These are phyloP conservation scores for Notiomystis cincta DNA, from an alignment of 2,113 vertebrate species.

Conservation along the genomic window DNA sequence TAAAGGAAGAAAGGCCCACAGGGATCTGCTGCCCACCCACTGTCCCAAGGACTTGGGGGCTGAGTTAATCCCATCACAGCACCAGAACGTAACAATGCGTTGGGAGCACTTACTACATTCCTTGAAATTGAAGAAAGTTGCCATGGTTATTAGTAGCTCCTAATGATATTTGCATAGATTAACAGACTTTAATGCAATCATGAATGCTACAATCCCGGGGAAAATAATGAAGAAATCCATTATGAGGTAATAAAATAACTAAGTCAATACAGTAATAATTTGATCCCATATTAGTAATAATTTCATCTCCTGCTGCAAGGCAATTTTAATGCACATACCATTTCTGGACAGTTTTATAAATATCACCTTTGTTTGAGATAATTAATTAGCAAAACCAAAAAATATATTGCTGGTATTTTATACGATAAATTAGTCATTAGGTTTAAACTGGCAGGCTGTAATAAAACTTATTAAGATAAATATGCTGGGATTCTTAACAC, in stretches of 20 bases:
- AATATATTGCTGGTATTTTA: slow-evolving; percentile 77
- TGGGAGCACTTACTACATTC: slow-evolving; percentile 58
- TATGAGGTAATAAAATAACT: slow-evolving; percentile 78
- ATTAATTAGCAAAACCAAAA: slow-evolving; percentile 81
- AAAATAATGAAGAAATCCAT: slow-evolving; percentile 83
- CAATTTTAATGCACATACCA: slow-evolving; percentile 62
- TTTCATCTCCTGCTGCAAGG: slow-evolving; percentile 77
- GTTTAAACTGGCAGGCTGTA: slow-evolving; percentile 77
- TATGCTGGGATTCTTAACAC: slow-evolving; percentile 67
- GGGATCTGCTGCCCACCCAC: neutral
- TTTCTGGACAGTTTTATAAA: slow-evolving; percentile 79
- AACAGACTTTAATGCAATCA: slow-evolving; percentile 78
- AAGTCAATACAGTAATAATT: slow-evolving; percentile 81
- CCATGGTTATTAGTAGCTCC: slow-evolving; percentile 67
- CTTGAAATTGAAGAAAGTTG: slow-evolving; percentile 65
- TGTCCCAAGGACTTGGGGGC: neutral
- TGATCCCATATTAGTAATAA: slow-evolving; percentile 77
- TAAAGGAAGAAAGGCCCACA: neutral
- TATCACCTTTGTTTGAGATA: slow-evolving; percentile 80
- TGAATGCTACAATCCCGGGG: slow-evolving; percentile 70
- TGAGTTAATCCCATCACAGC: slow-evolving; percentile 37
- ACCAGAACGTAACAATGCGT: slow-evolving; percentile 16
- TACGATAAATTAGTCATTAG: slow-evolving; percentile 80
- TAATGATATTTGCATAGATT: slow-evolving; percentile 83
- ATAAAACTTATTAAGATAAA: slow-evolving; percentile 79